Conservation (phyloP, 2,888 invertebrate species). For the Gonocerus acuteangulatus region DNA sequence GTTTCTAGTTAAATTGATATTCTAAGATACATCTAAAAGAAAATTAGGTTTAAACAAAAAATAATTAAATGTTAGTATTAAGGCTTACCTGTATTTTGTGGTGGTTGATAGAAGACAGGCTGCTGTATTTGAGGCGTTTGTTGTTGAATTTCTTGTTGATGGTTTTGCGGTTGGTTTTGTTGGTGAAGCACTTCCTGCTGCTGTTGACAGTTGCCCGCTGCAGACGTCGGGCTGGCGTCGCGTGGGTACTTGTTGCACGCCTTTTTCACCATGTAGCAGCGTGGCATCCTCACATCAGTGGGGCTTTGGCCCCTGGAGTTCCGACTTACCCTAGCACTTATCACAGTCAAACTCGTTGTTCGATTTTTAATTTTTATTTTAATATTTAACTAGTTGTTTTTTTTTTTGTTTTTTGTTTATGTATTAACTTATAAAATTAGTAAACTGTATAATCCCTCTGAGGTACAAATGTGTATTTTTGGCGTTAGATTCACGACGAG, state of each 20-base stretch:
- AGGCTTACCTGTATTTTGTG: conserved; percentile 15
- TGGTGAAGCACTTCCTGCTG: conserved; percentile 1
- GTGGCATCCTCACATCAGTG: conserved; percentile 55
- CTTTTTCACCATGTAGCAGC: conserved; percentile 54
- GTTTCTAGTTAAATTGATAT: too few species aligned
- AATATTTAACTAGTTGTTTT: too few species aligned
- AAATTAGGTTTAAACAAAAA: too few species aligned
- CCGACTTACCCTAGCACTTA: conserved; percentile 8
- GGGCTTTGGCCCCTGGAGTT: conserved; percentile 13
- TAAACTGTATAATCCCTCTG: too few species aligned
- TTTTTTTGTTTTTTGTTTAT: not conserved
- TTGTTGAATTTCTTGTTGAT: conserved; percentile 27
- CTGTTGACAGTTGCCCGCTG: conserved; percentile 5
- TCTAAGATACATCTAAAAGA: too few species aligned
- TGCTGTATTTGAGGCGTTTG: conserved; percentile 16
- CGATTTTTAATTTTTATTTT: not conserved
- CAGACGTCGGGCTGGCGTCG: conserved; percentile 17
- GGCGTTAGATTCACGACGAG: too few species aligned
- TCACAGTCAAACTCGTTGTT: conserved; percentile 27
- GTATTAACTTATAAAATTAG: too few species aligned
- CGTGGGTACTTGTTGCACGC: conserved; percentile 36
- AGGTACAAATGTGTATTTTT: too few species aligned
- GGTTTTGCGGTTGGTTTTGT: not conserved
- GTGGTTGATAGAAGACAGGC: conserved; percentile 21
- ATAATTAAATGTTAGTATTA: too few species aligned